Evolutionary conservation across 1,140 invertebrate genomes (phyloP).

Genomic region (Caenorhabditis tropicalis): DNA sequence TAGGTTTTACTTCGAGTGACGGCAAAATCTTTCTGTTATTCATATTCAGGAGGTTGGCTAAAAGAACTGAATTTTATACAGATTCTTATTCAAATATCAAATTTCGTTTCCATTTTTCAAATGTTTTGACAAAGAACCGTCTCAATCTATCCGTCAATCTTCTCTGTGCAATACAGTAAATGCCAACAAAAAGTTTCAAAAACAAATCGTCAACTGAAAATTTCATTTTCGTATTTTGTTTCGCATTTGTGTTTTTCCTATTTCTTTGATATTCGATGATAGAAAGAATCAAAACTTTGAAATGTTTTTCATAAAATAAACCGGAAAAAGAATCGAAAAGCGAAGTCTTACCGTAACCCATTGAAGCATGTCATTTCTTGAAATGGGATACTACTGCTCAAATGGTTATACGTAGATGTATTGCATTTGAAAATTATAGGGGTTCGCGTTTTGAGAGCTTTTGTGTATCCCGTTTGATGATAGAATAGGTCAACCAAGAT

Average conservation of each 20-base stretch:
- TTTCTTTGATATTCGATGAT: not conserved
- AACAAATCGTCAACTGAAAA: slow-evolving; percentile 5
- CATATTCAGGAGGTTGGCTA: too few species aligned
- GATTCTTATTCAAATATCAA: too few species aligned
- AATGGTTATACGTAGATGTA: slow-evolving; percentile 16
- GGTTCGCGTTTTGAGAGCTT: slow-evolving; percentile 28
- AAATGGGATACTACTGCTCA: not conserved
- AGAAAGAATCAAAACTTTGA: too few species aligned
- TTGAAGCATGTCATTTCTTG: slow-evolving; percentile 1
- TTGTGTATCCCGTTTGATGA: slow-evolving; percentile 35
- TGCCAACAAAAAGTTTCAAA: slow-evolving; percentile 27
- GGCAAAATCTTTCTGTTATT: too few species aligned
- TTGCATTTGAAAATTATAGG: slow-evolving; percentile 45
- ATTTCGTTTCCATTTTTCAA: not conserved
- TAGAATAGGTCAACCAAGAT: slow-evolving; percentile 36
- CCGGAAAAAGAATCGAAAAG: not conserved
- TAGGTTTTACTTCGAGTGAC: not conserved
- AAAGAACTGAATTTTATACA: too few species aligned
- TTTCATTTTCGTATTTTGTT: slow-evolving; percentile 34
- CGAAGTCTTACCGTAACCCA: not conserved
- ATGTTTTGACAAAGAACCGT: slow-evolving; percentile 24
- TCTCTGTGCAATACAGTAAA: slow-evolving; percentile 31
- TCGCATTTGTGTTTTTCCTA: slow-evolving; percentile 12
- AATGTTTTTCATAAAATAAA: too few species aligned
- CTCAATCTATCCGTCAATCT: slow-evolving; percentile 33